phyloP scores from a whole-genome alignment of 2,888 invertebrate genomes.

The Trisateles emortualis region DNA sequence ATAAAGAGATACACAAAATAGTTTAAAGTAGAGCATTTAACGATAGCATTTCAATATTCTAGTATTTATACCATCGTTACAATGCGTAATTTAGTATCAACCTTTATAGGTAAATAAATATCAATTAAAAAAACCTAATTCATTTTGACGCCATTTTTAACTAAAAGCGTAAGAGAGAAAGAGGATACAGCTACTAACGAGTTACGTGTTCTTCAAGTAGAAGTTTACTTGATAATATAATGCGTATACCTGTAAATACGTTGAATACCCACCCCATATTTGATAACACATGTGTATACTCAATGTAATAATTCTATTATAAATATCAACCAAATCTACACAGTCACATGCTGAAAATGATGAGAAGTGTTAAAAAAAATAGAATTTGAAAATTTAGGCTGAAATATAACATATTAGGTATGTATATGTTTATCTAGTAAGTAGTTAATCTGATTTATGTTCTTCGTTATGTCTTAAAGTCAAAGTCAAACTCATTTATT shows the following conservation, averaged over 20 bases:
- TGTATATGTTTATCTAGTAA: no score
- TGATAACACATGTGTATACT: not conserved
- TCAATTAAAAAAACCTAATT: no score
- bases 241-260: not conserved
- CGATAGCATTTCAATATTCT: not conserved
- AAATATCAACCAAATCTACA: slow-evolving; percentile 52
- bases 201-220: not conserved
- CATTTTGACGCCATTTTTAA: not conserved
- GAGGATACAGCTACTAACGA: not conserved
- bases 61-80: no score
- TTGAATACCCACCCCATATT: not conserved
- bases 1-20: no score
- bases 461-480: no score
- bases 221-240: not conserved
- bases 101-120: no score
- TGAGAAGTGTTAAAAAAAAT: slow-evolving; percentile 32
- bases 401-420: not conserved
- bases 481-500: no score
- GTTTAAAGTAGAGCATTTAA: not conserved
- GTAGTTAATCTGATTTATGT: no score
- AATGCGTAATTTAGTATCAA: no score
- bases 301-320: slow-evolving; percentile 18
- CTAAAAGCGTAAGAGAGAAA: no score
- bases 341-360: slow-evolving; percentile 59
- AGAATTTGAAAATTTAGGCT: slow-evolving; percentile 1